Conservation (phyloP, 2,113 vertebrate species). For the Ictalurus punctatus region DNA sequence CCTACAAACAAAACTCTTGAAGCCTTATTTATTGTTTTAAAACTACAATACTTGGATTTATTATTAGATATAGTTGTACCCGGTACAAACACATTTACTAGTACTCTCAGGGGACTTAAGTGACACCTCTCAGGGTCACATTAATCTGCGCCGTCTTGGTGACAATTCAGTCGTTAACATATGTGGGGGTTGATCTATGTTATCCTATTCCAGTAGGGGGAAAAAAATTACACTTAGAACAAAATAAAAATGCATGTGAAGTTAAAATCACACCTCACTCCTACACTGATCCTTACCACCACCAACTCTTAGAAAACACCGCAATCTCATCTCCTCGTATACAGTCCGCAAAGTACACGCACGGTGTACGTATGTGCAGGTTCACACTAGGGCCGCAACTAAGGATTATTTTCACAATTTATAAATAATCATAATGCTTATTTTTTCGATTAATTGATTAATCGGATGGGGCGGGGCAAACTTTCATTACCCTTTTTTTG, state of each 20-base stretch:
- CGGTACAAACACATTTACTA: not conserved
- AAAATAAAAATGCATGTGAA: not conserved
- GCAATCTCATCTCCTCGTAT: not conserved
- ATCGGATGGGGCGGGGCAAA: no score
- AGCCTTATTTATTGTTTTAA: not conserved
- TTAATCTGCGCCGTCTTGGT: not conserved
- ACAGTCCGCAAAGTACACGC: not conserved
- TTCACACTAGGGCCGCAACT: no score
- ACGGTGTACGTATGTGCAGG: conserved; percentile 5
- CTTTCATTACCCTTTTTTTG: no score
- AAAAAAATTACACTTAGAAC: not conserved
- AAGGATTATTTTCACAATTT: no score
- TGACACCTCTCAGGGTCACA: not conserved
- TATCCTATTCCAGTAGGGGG: not conserved
- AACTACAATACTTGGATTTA: not conserved
- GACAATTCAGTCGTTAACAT: not conserved
- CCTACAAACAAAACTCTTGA: not conserved
- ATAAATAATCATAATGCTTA: no score
- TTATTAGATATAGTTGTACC: not conserved
- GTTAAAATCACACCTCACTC: not conserved
- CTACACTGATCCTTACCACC: not conserved
- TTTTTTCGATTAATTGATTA: no score
- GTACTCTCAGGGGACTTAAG: not conserved
- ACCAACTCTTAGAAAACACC: not conserved
- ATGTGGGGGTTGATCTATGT: not conserved